Evolutionary conservation across 1,140 invertebrate species (phyloP).

Genomic region (Asbolus verrucosus): DNA sequence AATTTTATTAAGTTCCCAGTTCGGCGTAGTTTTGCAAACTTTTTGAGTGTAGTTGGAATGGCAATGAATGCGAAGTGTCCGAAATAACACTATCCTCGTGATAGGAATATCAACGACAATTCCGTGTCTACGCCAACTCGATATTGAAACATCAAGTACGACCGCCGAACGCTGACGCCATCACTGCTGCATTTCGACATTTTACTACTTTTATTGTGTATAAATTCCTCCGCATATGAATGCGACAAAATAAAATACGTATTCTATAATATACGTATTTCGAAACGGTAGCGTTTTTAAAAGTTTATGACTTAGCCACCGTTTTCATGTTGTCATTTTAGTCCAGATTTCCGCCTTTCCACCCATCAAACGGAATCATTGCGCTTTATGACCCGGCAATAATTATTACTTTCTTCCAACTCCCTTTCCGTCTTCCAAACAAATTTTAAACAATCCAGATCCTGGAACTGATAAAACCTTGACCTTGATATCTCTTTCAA

Average conservation of each 20-base stretch:
- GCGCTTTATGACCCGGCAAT: slow-evolving; percentile 32
- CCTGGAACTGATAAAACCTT: background rate
- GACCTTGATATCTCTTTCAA: slow-evolving; percentile 11
- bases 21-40: slow-evolving; percentile 46
- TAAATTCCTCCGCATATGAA: slow-evolving; percentile 25
- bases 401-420: slow-evolving; percentile 38
- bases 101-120: slow-evolving; percentile 51
- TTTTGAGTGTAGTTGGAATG: slow-evolving; percentile 47
- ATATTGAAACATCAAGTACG: slow-evolving; percentile 50
- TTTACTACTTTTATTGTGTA: slow-evolving; percentile 25
- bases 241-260: slow-evolving; percentile 36
- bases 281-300: slow-evolving; percentile 30
- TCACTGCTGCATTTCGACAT: slow-evolving; percentile 30
- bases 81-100: slow-evolving; percentile 50
- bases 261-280: slow-evolving; percentile 32
- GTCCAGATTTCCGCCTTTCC: slow-evolving; percentile 36
- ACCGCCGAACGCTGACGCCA: slow-evolving; percentile 30
- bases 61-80: slow-evolving; percentile 51
- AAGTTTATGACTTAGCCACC: slow-evolving; percentile 34
- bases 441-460: slow-evolving; percentile 26
- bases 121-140: slow-evolving; percentile 40
- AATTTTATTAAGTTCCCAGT: slow-evolving; percentile 49
- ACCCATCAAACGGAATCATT: slow-evolving; percentile 34
- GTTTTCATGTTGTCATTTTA: slow-evolving; percentile 35
- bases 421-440: slow-evolving; percentile 20